Conservation (phyloP, 2,113 vertebrate genomes). For the Pimephales promelas region DNA sequence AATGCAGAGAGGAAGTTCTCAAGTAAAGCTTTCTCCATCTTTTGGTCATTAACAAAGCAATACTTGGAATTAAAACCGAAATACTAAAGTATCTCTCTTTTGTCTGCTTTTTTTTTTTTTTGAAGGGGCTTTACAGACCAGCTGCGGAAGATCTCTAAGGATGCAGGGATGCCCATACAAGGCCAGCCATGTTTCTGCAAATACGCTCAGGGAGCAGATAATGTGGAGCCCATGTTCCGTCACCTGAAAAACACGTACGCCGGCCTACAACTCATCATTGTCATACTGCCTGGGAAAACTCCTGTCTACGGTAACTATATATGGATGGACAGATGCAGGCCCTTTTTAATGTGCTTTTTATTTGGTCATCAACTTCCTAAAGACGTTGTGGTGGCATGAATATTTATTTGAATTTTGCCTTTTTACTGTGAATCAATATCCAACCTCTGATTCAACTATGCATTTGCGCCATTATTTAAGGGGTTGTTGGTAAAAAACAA, state of each 20-base stretch:
- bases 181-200: conserved; percentile 98
- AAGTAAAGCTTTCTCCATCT: conserved; percentile 74
- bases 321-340: not conserved
- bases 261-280: conserved; percentile 94
- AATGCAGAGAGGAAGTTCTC: conserved; percentile 93
- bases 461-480: no score
- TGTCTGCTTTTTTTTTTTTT: no score
- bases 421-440: no score
- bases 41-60: not conserved
- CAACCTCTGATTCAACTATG: no score
- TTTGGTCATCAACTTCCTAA: not conserved
- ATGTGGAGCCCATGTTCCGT: conserved; percentile 96
- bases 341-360: not conserved
- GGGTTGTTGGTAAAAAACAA: no score
- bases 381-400: no score
- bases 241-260: conserved; percentile 98
- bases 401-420: no score
- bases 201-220: conserved; percentile 94
- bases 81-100: not conserved
- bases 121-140: conserved; percentile 93
- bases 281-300: conserved; percentile 93
- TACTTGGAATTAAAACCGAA: not conserved
- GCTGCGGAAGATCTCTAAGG: conserved; percentile 95
- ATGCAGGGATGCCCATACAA: conserved; percentile 95
- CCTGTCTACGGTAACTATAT: conserved; percentile 87